Evolutionary conservation across 1,140 invertebrate species (phyloP).

Genomic region (Drosophila sechellia): DNA sequence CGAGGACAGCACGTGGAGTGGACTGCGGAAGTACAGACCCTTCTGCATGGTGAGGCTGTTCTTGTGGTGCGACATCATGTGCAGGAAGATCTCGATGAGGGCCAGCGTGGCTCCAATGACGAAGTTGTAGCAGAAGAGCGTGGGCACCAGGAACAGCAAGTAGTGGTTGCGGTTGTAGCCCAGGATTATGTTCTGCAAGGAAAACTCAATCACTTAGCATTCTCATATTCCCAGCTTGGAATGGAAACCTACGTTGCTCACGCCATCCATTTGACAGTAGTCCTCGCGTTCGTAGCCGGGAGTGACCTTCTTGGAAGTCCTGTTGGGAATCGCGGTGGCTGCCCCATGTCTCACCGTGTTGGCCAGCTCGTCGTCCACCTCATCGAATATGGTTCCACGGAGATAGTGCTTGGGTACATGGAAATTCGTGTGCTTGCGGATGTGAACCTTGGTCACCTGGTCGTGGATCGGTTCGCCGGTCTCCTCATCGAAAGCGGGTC

Average conservation of each 20-base stretch:
- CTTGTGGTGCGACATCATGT: constrained; percentile 86
- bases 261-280: constrained; percentile 76
- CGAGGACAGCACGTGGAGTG: constrained; percentile 86
- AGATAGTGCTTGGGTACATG: constrained; percentile 71
- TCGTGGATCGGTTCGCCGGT: constrained; percentile 76
- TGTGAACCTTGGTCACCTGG: constrained; percentile 70
- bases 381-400: constrained; percentile 62
- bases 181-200: constrained; percentile 78
- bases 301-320: constrained; percentile 32
- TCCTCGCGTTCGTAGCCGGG: constrained; percentile 73
- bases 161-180: constrained; percentile 70
- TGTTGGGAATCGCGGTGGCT: constrained; percentile 8
- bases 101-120: constrained; percentile 64
- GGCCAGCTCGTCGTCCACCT: constrained; percentile 64
- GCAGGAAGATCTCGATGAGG: constrained; percentile 84
- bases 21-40: constrained; percentile 86
- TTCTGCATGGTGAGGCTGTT: constrained; percentile 85
- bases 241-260: constrained; percentile 64
- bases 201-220: not conserved
- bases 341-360: constrained; percentile 60
- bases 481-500: constrained; percentile 69
- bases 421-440: constrained; percentile 72
- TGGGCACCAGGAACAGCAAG: constrained; percentile 83
- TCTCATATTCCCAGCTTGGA: not conserved
- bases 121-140: constrained; percentile 83